Base-by-base conservation (phyloP, 2,888 invertebrate species). In the Eristalinus sepulchralis region DNA sequence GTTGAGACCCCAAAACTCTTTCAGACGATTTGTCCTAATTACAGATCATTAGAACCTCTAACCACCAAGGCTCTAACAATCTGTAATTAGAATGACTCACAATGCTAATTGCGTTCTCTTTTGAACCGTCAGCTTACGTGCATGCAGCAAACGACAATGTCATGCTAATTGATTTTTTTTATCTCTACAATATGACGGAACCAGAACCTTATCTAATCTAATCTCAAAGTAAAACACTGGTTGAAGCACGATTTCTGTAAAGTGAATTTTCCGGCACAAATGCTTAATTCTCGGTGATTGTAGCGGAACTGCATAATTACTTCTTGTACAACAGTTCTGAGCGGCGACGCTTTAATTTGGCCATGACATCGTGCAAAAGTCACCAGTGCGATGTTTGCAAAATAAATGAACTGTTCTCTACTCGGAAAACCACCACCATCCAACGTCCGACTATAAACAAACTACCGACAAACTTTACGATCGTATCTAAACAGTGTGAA, bases 401-500 rank as follows among this genome's bases (percentile, higher is more conserved):
- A 17, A 47, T 17, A 17, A 17, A 17, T 17, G 1, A 3, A 8
- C 2, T 47, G 47, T 17, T 8, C 47, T 8, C n/a, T 8, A 17
- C 2, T 1, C 10, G 6, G 4, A 9, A 34, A 39, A 53, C 22
- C 22, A 60, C 24, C 47, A 62, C 17, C 63, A 27, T 27, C 5
- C 27, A 57, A 11, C 53, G 60, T 34, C 33, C 67, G 57, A 27
- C 34, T 33, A 47, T 67, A 36, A 76, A 76, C 75, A 55, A 27
- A 24, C 75, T 33, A 76, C 55, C 62, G 24, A 73, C 66, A 66
- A 80, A 72, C 80, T 80, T 80, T 80, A 80, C 67, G 80, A 80
- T 80, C 72, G 67, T 73, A 67, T 72, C 67, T 66, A 80, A 80
- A 73, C 67, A 80, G 80, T 80, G 62, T 72, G 80, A 73, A 60